phyloP scores from a whole-genome alignment of 2,797 vertebrate genomes.

The Pipistrellus nathusii region DNA sequence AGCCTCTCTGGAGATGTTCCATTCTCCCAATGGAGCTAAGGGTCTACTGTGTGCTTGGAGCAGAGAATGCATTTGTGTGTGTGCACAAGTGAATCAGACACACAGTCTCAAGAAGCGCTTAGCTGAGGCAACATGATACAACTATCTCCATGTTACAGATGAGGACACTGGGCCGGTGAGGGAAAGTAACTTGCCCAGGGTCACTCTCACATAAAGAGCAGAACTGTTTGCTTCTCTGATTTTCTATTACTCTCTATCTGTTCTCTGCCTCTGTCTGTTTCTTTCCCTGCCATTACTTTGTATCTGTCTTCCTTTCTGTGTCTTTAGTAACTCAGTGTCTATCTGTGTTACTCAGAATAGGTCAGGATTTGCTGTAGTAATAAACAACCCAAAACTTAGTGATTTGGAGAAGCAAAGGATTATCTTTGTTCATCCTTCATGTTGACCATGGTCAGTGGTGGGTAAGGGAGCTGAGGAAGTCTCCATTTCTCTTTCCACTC shows the following conservation, averaged over 20 bases:
- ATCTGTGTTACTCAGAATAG: neutral
- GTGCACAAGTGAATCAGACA: neutral
- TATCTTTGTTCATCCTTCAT: neutral
- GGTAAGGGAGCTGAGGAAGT: neutral
- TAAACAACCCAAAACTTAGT: neutral
- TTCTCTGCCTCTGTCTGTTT: neutral
- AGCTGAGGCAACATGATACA: neutral
- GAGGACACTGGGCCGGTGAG: neutral
- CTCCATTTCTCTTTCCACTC: neutral
- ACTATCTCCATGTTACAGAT: neutral
- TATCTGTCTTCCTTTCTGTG: constrained; percentile 68
- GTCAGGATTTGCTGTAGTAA: constrained; percentile 17
- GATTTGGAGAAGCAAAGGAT: neutral
- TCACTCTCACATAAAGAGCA: neutral
- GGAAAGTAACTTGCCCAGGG: neutral
- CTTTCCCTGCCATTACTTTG: neutral
- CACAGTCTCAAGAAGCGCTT: neutral
- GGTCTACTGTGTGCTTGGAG: neutral
- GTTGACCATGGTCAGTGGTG: neutral
- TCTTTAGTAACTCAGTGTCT: constrained; percentile 8
- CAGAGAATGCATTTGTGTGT: neutral
- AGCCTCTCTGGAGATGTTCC: neutral
- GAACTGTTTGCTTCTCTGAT: neutral
- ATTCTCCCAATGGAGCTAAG: neutral
- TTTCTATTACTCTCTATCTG: neutral